Evolutionary conservation across 64 coral and sea anemone species (phyloP), one percentile per base, ranked within the genome.

Genomic region (Porites lutea): DNA sequence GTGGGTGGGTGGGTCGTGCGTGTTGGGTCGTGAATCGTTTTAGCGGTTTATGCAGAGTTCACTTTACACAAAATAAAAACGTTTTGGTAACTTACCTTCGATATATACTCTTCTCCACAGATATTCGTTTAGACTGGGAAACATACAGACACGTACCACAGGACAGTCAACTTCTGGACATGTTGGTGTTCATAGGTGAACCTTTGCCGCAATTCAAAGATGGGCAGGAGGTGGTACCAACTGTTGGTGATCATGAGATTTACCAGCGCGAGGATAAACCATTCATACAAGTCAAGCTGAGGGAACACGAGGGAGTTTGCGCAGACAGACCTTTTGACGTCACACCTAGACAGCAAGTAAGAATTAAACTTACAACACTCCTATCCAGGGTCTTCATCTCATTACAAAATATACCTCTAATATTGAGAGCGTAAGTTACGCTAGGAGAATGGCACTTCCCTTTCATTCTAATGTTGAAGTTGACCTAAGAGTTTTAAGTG

Each of bases 41-140:
- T 37, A 37, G 27, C 27, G 27, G 27, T 37, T 37, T 37, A 37
- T 37, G 27, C 27, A 37, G 27, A 37, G 27, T 37, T 37, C 27
- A 0, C 27, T 37, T 37, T 37, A 37, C 27, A 37, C 27, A 37
- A 37, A 37, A 37, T 37, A 37, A 37, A 37, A 37, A 37, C 8
- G 20, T 46, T 8, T 73, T 8, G 6, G 20, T 73, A 14, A 73
- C 22, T 22, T 92, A 77, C 46, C 4, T 52, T 85, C 54, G 63
- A 5, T 21, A 27, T 87, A 6, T 2, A 49, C 0, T 37, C 8
- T 10, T 59, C 6, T 10, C 64, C 22, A 18, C 82, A 98, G 97
- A 98, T 50, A 98, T 98, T 63, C 97, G 97, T 71, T 65, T 98
- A 23, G 97, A 98, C 79, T 98, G 97, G 97, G 93, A 85, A 20